Conservation (phyloP, 2,797 vertebrate species). For the Nannoperca australis region DNA sequence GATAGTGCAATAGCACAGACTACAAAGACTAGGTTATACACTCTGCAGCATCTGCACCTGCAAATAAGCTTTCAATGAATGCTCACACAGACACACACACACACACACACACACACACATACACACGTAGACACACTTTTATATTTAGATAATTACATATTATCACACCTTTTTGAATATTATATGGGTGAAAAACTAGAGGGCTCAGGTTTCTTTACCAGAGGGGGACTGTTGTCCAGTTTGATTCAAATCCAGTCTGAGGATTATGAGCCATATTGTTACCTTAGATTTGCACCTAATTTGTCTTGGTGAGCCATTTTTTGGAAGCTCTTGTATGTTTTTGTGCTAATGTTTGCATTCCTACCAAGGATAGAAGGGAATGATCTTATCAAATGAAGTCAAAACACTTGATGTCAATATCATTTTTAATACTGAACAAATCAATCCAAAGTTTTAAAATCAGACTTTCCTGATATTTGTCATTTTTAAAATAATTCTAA, state of each 20-base stretch:
- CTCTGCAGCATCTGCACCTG: slow-evolving; percentile 24
- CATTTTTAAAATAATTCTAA: background rate
- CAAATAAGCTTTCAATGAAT: slow-evolving; percentile 11
- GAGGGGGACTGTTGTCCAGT: background rate
- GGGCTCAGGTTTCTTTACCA: background rate
- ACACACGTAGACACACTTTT: background rate
- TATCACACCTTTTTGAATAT: background rate
- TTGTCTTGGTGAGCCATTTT: slow-evolving; percentile 34
- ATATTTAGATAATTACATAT: too few species aligned
- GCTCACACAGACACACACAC: slow-evolving; percentile 10
- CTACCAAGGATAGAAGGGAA: slow-evolving; percentile 2
- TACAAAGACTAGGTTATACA: slow-evolving; percentile 45
- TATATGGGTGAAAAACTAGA: slow-evolving; percentile 8
- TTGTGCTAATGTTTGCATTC: slow-evolving; percentile 13
- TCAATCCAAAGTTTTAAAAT: background rate
- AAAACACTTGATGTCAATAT: background rate
- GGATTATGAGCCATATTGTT: slow-evolving; percentile 9
- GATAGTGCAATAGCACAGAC: slow-evolving; percentile 34
- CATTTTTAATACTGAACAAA: background rate
- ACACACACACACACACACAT: background rate
- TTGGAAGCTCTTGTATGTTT: slow-evolving; percentile 28
- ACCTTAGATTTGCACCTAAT: slow-evolving; percentile 36
- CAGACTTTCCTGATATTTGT: background rate
- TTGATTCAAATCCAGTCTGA: slow-evolving; percentile 15
- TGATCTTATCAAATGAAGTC: slow-evolving; percentile 7